Conservation (phyloP, 2,797 vertebrate genomes). For the Masticophis lateralis region DNA sequence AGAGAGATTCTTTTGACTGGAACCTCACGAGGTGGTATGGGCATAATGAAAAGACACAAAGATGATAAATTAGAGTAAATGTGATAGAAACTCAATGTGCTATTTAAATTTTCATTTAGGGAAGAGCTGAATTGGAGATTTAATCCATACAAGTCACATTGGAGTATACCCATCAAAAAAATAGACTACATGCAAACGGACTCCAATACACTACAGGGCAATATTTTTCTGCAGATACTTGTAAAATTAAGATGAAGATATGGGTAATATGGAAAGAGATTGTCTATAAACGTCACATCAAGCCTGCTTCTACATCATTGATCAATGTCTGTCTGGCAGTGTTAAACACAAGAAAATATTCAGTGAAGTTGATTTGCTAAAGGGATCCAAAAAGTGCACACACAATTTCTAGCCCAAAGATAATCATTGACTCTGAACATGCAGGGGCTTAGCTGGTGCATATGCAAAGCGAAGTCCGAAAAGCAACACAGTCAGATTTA, state of each 20-base stretch:
- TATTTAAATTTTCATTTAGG: background rate
- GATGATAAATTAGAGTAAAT: background rate
- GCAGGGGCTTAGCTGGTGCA: background rate
- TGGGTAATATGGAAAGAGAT: background rate
- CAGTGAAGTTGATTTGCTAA: background rate
- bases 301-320: background rate
- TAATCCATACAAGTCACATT: background rate
- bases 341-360: background rate
- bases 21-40: background rate
- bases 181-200: background rate
- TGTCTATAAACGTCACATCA: background rate
- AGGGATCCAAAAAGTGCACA: background rate
- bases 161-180: background rate
- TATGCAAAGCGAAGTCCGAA: background rate
- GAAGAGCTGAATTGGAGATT: background rate
- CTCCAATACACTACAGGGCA: background rate
- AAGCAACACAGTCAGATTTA: conserved; percentile 12
- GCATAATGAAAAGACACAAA: background rate
- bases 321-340: background rate
- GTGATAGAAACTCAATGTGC: background rate
- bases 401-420: background rate
- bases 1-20: background rate
- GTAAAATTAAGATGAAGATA: background rate
- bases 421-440: background rate
- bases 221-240: background rate